A percentile compares a stretch with the other conserved stretches of the same genome.
Evolutionary conservation across 2,797 vertebrate genomes (phyloP).

Genomic region (Thripadectes ignobilis): DNA sequence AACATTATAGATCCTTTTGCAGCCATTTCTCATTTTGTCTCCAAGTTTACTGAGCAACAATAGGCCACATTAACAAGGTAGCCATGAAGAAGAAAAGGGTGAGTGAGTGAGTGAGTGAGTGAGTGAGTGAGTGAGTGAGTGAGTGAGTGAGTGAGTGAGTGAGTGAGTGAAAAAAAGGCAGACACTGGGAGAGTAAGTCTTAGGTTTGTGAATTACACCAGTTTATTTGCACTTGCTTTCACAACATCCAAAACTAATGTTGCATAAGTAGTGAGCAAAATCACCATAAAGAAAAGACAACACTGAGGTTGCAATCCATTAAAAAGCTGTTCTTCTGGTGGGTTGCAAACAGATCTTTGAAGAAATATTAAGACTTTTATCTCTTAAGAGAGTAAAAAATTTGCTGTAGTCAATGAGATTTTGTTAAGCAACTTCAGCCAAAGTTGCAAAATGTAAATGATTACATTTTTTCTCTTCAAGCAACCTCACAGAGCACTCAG

Average conservation of each 20-base stretch:
- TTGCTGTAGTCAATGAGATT: not conserved
- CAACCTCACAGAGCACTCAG: not conserved
- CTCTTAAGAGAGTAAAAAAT: not conserved
- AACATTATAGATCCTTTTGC: not conserved
- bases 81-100: not conserved
- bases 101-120: not conserved
- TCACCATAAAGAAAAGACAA: not conserved
- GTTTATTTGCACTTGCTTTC: conserved; percentile 1
- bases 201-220: not conserved
- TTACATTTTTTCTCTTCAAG: not conserved
- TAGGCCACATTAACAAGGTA: conserved; percentile 25
- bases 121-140: not conserved
- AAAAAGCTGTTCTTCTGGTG: not conserved
- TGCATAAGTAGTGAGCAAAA: not conserved
- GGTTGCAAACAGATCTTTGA: not conserved
- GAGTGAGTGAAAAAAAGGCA: not conserved
- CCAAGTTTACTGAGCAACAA: not conserved
- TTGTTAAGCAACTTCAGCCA: not conserved
- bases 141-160: not conserved
- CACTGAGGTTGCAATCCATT: not conserved
- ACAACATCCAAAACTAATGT: not conserved
- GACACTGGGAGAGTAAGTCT: not conserved
- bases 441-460: conserved; percentile 26
- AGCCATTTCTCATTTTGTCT: conserved; percentile 30
- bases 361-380: not conserved